Conservation (phyloP, 1,140 invertebrate species). For the Halesus radiatus region DNA sequence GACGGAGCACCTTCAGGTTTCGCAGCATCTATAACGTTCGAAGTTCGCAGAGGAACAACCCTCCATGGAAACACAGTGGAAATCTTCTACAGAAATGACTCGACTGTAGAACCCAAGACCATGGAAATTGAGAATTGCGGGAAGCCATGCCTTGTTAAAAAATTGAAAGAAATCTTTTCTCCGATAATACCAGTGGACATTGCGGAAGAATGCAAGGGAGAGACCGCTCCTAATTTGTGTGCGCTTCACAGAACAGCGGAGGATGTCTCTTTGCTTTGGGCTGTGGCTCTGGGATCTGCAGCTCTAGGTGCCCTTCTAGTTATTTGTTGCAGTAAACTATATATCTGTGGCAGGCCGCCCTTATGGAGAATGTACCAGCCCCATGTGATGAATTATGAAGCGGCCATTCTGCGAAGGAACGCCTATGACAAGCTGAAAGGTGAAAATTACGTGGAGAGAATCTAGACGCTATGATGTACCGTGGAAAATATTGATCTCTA, state of each 20-base stretch:
- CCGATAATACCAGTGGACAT: conserved; percentile 38
- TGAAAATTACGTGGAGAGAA: background rate
- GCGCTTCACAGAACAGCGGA: background rate
- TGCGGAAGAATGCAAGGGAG: conserved; percentile 26
- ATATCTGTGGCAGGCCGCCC: background rate
- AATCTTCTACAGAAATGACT: conserved; percentile 46
- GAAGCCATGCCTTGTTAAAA: conserved; percentile 27
- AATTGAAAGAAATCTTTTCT: conserved; percentile 18
- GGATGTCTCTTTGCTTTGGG: conserved; percentile 13
- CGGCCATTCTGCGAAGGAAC: too few relatives aligned
- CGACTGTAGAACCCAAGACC: background rate
- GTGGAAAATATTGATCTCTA: background rate
- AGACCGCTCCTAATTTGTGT: background rate
- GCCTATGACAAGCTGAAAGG: conserved; percentile 10
- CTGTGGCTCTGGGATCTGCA: conserved; percentile 24
- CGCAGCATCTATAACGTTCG: conserved; percentile 44
- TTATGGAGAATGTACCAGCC: conserved; percentile 14
- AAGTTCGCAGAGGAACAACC: conserved; percentile 5
- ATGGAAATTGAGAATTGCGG: conserved; percentile 35
- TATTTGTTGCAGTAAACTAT: conserved; percentile 14
- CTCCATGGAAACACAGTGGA: background rate
- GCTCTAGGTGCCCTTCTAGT: conserved; percentile 39
- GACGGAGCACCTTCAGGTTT: conserved; percentile 44
- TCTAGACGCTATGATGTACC: background rate
- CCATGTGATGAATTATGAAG: background rate